Base-by-base conservation (phyloP, 2,888 invertebrate species). In the Silvanus unidentatus region DNA sequence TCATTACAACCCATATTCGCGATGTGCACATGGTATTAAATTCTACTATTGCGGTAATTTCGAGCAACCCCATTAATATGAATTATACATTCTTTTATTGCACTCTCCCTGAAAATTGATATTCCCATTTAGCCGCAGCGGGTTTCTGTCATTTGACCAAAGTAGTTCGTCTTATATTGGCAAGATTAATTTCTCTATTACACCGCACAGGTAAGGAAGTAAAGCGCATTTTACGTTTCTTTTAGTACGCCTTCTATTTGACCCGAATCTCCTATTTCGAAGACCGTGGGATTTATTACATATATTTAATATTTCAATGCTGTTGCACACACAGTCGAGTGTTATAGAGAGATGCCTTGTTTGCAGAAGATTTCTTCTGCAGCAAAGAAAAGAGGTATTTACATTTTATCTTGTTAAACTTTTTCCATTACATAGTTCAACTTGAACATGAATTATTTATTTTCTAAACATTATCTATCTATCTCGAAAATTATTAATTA, bases 231-330 rank as follows among this genome's bases (percentile, higher is more conserved):
- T 11, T n/a, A 37, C 4, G 5, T 11, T 32, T 13, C 3, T 9
- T 37, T 15, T 37, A 43, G 45, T 54, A 55, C 58, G 58, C 59
- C 57, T 58, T 54, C 55, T 47, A 47, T 48, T 49, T 47, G 59
- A 55, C 60, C 60, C 50, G 50, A 54, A 55, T 60, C 50, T 46
- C 58, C 58, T 58, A 58, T 57, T 59, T 52, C 46, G 58, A 56
- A 50, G 42, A 47, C 49, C 50, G 57, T 57, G 57, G 52, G 57
- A 54, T 37, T 22, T 8, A 8, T 22, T 43, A 43, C 35, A 42
- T 47, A 12, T n/a, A n/a, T n/a, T 42, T 42, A 32, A 43, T 42
- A 44, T 45, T 43, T 47, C 40, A 47, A 46, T 36, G 47, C 34
- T n/a, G 22, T 40, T 35, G 11, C 9, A 13, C 36, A 8, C 28